Evolutionary conservation across 2,797 vertebrate species (phyloP), one percentile per base, ranked within the genome.

Genomic region (Nyctibius grandis): DNA sequence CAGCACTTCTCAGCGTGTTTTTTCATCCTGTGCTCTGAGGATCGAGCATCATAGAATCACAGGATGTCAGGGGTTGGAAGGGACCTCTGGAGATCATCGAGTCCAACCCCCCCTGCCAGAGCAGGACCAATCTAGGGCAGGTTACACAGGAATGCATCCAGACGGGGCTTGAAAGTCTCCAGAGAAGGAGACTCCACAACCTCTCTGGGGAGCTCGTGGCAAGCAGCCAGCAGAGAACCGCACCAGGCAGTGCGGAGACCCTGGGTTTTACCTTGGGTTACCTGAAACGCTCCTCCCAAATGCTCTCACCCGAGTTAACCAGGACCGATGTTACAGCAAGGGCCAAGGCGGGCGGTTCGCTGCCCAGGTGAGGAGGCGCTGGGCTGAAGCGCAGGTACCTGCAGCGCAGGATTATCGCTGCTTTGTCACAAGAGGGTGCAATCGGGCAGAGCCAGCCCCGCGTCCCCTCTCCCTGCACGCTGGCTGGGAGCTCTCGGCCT

Each of bases 371-470:
- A 21, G 53, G 53, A 17, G 38, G 38, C 1, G 15, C 19, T 42
- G n/a, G 25, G 19, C 34, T 11, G 51, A 9, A 23, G 20, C 36
- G 3, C 2, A 5, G 34, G 64, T 25, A 13, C 63, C 80, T 42
- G 64, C 63, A 54, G 93, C 45, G 0, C 36, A 2, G 92, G 76
- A 12, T 36, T 20, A 8, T 53, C 25, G 4, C 56, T 67, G 84
- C 70, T 34, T 21, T 15, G 61, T 86, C 95, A 93, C 95, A 61
- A 89, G 95, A 67, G 92, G 96, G 94, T 91, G 96, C 89, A 68
- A 5, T 60, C 56, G 84, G 93, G 78, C 92, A 89, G 84, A 51
- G 60, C 4, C 56, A 33, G 67, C n/a, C n/a, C n/a, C n/a, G n/a
- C n/a, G n/a, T n/a, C n/a, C n/a, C n/a, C n/a, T n/a, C n/a, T 9